phyloP scores from a whole-genome alignment of 2,113 vertebrate species.

The Arizona elegans region DNA sequence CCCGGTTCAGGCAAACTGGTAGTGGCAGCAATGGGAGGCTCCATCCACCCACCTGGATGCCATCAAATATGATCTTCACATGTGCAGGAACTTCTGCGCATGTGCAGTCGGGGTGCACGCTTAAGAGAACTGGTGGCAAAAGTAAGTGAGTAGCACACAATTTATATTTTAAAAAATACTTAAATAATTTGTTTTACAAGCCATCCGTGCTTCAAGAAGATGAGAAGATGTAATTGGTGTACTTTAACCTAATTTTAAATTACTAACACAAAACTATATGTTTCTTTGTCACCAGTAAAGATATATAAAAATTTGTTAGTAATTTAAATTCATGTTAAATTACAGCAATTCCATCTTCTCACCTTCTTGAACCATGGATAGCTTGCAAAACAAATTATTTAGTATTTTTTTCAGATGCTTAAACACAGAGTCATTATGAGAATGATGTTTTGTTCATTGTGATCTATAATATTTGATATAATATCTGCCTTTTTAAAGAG shows the following conservation, averaged over 20 bases:
- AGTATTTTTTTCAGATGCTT: not conserved
- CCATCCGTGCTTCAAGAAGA: not conserved
- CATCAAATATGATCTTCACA: too few relatives aligned
- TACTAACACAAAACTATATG: not conserved
- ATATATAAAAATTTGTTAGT: not conserved
- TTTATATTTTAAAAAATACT: not conserved
- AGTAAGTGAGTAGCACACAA: not conserved
- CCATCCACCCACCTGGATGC: too few relatives aligned
- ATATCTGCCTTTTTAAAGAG: not conserved
- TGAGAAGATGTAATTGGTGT: not conserved
- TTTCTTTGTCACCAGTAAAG: not conserved
- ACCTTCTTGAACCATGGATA: not conserved
- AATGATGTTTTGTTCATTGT: not conserved
- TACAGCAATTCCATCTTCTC: not conserved
- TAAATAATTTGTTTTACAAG: not conserved
- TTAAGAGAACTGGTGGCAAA: too few relatives aligned
- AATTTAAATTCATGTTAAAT: too few relatives aligned
- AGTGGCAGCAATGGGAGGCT: too few relatives aligned
- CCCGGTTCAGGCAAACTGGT: too few relatives aligned
- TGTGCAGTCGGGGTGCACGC: too few relatives aligned
- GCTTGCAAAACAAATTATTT: not conserved
- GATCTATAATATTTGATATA: not conserved
- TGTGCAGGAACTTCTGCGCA: too few relatives aligned
- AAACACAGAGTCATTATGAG: too few relatives aligned
- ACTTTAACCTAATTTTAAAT: not conserved